Percentiles rank a stretch among this genome's conserved stretches.
Evolutionary conservation across 2,113 vertebrate genomes (phyloP).

Genomic region (Lasiurus borealis): DNA sequence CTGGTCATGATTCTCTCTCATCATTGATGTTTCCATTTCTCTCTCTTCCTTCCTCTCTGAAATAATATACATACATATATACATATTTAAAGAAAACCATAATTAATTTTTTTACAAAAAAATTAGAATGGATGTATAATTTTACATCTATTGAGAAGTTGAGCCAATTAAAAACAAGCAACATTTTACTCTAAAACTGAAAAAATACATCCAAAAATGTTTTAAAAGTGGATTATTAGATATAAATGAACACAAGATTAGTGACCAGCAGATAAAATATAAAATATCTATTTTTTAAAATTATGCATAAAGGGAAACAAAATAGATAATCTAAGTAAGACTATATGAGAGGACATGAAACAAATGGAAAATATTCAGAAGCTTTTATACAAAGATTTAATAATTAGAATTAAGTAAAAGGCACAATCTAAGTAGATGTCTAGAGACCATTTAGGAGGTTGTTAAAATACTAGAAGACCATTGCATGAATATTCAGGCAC

Average conservation of each 20-base stretch:
- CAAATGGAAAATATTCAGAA: background rate
- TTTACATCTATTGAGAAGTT: background rate
- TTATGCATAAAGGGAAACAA: background rate
- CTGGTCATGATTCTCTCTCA: too few species aligned
- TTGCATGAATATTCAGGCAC: too few species aligned
- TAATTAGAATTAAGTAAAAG: background rate
- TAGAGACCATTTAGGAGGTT: background rate
- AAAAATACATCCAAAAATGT: background rate
- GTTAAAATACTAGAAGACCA: background rate
- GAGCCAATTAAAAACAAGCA: background rate
- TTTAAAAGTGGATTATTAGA: background rate
- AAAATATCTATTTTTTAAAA: background rate
- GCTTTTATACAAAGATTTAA: background rate
- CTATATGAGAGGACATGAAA: background rate
- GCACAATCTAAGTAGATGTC: background rate
- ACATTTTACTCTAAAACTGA: background rate
- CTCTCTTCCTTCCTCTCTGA: too few species aligned
- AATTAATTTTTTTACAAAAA: background rate
- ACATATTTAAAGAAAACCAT: background rate
- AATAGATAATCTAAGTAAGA: background rate
- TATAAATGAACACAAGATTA: background rate
- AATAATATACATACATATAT: too few species aligned
- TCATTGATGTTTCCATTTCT: too few species aligned
- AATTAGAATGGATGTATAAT: background rate
- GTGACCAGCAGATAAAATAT: background rate